Percentiles rank a stretch among this genome's conserved stretches.
phyloP scores from a whole-genome alignment of 2,797 vertebrate species.

The Scleropages formosus region DNA sequence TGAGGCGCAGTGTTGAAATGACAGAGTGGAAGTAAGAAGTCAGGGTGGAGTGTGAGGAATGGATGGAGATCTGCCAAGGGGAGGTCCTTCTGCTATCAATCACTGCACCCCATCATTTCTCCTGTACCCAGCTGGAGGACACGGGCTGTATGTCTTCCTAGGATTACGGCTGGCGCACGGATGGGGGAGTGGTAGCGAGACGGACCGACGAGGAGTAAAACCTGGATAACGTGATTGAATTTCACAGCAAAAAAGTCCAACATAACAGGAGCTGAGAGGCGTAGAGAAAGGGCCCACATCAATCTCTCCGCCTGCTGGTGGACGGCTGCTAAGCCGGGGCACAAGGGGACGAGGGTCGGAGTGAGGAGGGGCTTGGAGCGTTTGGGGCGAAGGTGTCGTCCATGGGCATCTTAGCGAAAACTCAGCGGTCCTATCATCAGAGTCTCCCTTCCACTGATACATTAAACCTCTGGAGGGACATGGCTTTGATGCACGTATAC shows the following conservation, averaged over 20 bases:
- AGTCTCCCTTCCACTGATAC: constrained; percentile 6
- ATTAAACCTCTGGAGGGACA: constrained; percentile 4
- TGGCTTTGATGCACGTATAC: constrained; percentile 38
- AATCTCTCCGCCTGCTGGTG: constrained; percentile 40
- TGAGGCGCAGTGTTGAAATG: no score
- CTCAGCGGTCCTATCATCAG: constrained; percentile 14
- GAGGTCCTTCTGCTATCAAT: constrained; percentile 48
- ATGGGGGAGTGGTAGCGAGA: constrained; percentile 26
- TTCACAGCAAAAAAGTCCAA: constrained; percentile 65
- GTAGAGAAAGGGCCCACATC: constrained; percentile 54
- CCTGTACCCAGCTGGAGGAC: constrained; percentile 30
- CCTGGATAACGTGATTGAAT: constrained; percentile 70
- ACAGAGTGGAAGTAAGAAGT: constrained; percentile 1
- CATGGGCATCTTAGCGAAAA: background rate
- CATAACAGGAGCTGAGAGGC: constrained; percentile 49
- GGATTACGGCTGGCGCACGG: constrained; percentile 41
- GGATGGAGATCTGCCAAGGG: constrained; percentile 34
- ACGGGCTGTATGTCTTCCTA: constrained; percentile 47
- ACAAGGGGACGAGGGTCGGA: constrained; percentile 15
- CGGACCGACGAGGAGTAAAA: constrained; percentile 48
- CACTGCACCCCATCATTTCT: constrained; percentile 40
- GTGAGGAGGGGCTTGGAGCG: constrained; percentile 3
- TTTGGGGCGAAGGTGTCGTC: background rate
- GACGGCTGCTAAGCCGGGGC: constrained; percentile 30
- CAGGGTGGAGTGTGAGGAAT: constrained; percentile 23